phyloP scores from a whole-genome alignment of 2,888 invertebrate species.

The Drosophila bunnanda region DNA sequence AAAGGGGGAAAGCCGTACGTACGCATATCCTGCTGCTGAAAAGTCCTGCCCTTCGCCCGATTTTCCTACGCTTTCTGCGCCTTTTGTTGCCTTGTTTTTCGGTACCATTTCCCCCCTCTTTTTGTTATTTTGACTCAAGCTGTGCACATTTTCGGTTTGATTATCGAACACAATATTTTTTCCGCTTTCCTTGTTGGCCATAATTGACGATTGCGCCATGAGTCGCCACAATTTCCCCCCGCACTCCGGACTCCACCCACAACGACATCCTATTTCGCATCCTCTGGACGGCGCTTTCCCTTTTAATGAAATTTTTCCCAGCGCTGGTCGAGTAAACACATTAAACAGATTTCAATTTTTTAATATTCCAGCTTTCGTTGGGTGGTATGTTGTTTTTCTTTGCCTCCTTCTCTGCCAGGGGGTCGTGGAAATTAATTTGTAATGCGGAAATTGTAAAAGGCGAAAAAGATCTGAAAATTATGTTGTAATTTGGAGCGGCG shows the following conservation, averaged over 20 bases:
- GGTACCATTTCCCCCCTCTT: constrained; percentile 16
- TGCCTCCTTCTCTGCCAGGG: neutral
- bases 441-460: constrained; percentile 67
- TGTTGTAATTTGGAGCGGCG: constrained; percentile 50
- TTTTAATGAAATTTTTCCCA: constrained; percentile 61
- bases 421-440: constrained; percentile 64
- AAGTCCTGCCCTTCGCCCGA: constrained; percentile 54
- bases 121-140: constrained; percentile 75
- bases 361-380: constrained; percentile 44
- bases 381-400: constrained; percentile 11
- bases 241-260: neutral
- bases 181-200: constrained; percentile 75
- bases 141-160: constrained; percentile 81
- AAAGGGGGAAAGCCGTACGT: constrained; percentile 50
- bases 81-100: constrained; percentile 63
- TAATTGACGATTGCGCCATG: constrained; percentile 80
- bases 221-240: constrained; percentile 68
- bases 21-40: constrained; percentile 81
- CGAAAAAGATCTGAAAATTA: constrained; percentile 50
- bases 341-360: constrained; percentile 68
- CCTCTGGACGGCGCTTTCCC: constrained; percentile 40
- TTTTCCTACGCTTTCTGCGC: constrained; percentile 50
- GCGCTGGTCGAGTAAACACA: constrained; percentile 60
- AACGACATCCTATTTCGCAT: constrained; percentile 31
- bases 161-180: constrained; percentile 81